A percentile compares a stretch with the other conserved stretches of the same genome.
These are phyloP conservation scores for Melieria omissa DNA, from an alignment of 2,888 invertebrate species.

Conservation along the genomic window DNA sequence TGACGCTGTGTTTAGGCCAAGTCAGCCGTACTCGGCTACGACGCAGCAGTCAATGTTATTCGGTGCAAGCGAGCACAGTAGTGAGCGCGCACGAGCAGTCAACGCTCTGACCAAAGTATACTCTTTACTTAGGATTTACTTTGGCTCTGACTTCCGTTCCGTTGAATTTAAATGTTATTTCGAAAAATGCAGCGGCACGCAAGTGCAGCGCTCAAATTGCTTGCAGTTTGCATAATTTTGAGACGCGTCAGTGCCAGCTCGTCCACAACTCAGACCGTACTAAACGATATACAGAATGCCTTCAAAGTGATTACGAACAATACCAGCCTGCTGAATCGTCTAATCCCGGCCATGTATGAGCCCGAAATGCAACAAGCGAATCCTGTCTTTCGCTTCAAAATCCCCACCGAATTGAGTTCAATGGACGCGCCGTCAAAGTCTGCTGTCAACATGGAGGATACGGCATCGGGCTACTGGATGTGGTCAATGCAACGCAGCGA, in stretches of 20 bases:
- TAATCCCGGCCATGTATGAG: slow-evolving; percentile 61
- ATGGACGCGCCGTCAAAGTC: background rate
- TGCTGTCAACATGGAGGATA: too few species aligned
- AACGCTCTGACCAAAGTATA: background rate
- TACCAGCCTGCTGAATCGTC: slow-evolving; percentile 48
- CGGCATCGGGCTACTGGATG: slow-evolving; percentile 35
- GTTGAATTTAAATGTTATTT: too few species aligned
- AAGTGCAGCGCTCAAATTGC: too few species aligned
- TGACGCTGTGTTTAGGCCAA: too few species aligned
- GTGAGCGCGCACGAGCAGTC: too few species aligned
- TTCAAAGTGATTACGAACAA: slow-evolving; percentile 57
- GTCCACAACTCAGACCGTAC: slow-evolving; percentile 42
- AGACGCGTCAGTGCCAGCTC: background rate
- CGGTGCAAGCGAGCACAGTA: too few species aligned
- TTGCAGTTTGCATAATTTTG: background rate
- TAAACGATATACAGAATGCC: slow-evolving; percentile 56
- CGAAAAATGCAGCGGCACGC: background rate
- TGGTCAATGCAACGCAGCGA: slow-evolving; percentile 57
- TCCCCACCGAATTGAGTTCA: slow-evolving; percentile 46
- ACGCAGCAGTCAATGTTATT: too few species aligned
- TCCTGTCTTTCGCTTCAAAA: slow-evolving; percentile 56
- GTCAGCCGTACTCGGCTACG: too few species aligned
- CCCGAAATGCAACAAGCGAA: slow-evolving; percentile 43
- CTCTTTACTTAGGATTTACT: too few species aligned
- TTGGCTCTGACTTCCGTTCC: background rate